These are phyloP conservation scores for Cephus cinctus DNA, from an alignment of 1,140 invertebrate genomes.

Conservation along the genomic window DNA sequence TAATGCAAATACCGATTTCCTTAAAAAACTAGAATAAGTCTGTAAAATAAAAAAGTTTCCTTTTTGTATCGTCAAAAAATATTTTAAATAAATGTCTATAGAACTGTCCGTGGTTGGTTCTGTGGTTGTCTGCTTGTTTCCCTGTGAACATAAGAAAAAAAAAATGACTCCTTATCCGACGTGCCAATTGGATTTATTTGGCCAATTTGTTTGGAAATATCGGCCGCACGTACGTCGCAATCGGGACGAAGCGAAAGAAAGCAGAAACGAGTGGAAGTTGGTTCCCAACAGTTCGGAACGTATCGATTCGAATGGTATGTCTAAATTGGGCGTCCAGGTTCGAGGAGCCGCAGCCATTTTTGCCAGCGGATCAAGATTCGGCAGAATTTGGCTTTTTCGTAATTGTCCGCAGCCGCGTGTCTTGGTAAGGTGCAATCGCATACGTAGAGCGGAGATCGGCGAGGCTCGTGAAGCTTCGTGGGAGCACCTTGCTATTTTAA, in stretches of 20 bases:
- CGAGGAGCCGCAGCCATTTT: slow-evolving; percentile 27
- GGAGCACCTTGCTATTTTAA: slow-evolving; percentile 32
- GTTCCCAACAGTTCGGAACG: slow-evolving; percentile 16
- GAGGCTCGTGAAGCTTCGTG: slow-evolving; percentile 2
- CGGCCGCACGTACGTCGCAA: slow-evolving; percentile 21
- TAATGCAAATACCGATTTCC: too few relatives aligned
- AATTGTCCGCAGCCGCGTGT: too few relatives aligned
- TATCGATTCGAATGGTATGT: slow-evolving; percentile 38
- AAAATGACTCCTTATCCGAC: too few relatives aligned
- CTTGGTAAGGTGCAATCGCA: slow-evolving; percentile 13
- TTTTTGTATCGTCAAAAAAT: too few relatives aligned
- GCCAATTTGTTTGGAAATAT: slow-evolving; percentile 41
- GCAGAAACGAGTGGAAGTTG: slow-evolving; percentile 27
- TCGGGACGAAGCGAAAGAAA: neutral
- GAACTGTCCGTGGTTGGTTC: too few relatives aligned
- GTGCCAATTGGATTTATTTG: slow-evolving; percentile 43
- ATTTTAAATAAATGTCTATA: too few relatives aligned
- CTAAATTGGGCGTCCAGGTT: slow-evolving; percentile 41
- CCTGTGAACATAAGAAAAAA: too few relatives aligned
- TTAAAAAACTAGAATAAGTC: too few relatives aligned
- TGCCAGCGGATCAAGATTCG: slow-evolving; percentile 43
- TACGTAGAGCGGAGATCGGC: neutral
- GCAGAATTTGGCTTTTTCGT: slow-evolving; percentile 37
- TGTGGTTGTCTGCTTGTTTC: too few relatives aligned
- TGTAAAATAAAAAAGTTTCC: too few relatives aligned